Conservation (phyloP, 2,797 vertebrate genomes). For the Trachurus trachurus region DNA sequence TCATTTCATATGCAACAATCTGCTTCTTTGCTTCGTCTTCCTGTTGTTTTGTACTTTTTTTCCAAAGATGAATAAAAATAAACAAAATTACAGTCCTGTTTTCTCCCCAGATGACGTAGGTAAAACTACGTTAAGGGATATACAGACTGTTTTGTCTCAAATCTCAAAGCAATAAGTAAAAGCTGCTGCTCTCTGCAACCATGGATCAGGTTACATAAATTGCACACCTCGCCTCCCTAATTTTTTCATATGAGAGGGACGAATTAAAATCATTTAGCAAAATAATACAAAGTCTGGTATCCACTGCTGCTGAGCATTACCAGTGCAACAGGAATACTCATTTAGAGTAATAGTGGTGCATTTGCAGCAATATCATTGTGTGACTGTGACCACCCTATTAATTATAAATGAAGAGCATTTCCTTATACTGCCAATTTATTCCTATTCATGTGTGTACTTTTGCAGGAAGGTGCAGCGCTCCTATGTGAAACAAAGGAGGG, state of each 20-base stretch:
- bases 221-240: slow-evolving; percentile 8
- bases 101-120: too few relatives aligned
- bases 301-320: slow-evolving; percentile 20
- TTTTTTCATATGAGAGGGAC: background rate
- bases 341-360: slow-evolving; percentile 70
- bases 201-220: background rate
- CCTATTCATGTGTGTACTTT: slow-evolving; percentile 71
- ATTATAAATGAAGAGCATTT: slow-evolving; percentile 82
- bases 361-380: slow-evolving; percentile 74
- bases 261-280: slow-evolving; percentile 7
- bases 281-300: slow-evolving; percentile 25
- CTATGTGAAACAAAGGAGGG: slow-evolving; percentile 70
- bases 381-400: slow-evolving; percentile 74
- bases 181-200: background rate
- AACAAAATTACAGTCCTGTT: too few relatives aligned
- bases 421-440: slow-evolving; percentile 78
- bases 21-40: background rate
- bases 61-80: too few relatives aligned
- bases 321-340: slow-evolving; percentile 60
- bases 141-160: background rate
- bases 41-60: too few relatives aligned
- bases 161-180: background rate
- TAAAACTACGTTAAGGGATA: background rate
- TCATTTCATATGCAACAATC: background rate
- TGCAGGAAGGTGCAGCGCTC: slow-evolving; percentile 69